Conservation (phyloP, 2,888 invertebrate species). For the Habrosyne pyritoides region DNA sequence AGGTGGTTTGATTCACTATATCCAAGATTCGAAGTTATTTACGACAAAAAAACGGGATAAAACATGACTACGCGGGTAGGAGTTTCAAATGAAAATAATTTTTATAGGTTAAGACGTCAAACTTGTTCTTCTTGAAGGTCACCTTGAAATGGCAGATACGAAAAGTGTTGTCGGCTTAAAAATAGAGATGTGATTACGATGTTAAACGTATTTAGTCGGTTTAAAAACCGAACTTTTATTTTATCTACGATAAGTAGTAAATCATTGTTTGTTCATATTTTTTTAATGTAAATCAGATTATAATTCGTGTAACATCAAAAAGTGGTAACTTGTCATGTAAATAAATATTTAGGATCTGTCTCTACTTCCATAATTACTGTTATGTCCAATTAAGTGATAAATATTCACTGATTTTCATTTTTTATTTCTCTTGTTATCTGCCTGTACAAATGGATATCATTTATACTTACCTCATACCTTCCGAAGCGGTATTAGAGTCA, state of each 20-base stretch:
- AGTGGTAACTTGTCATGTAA: too few relatives aligned
- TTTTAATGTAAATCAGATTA: background rate
- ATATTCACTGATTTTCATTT: too few relatives aligned
- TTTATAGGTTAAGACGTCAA: constrained; percentile 73
- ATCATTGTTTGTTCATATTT: too few relatives aligned
- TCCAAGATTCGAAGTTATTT: constrained; percentile 50
- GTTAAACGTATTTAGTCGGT: background rate
- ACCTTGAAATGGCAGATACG: constrained; percentile 71
- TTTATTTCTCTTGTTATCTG: too few relatives aligned
- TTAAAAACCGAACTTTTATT: background rate
- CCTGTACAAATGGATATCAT: too few relatives aligned
- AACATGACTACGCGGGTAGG: constrained; percentile 76
- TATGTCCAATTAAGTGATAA: too few relatives aligned
- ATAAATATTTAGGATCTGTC: too few relatives aligned
- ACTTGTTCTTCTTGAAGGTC: constrained; percentile 66
- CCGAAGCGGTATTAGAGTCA: too few relatives aligned
- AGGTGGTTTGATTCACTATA: constrained; percentile 42
- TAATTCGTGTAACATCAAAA: background rate
- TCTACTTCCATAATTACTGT: too few relatives aligned
- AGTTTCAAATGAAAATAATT: constrained; percentile 68
- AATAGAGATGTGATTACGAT: background rate
- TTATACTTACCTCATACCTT: too few relatives aligned
- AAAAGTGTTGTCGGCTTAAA: background rate
- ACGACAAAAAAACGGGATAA: constrained; percentile 47
- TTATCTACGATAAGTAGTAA: too few relatives aligned